Conservation (phyloP, 2,888 invertebrate genomes). For the Nemoura dubitans region DNA sequence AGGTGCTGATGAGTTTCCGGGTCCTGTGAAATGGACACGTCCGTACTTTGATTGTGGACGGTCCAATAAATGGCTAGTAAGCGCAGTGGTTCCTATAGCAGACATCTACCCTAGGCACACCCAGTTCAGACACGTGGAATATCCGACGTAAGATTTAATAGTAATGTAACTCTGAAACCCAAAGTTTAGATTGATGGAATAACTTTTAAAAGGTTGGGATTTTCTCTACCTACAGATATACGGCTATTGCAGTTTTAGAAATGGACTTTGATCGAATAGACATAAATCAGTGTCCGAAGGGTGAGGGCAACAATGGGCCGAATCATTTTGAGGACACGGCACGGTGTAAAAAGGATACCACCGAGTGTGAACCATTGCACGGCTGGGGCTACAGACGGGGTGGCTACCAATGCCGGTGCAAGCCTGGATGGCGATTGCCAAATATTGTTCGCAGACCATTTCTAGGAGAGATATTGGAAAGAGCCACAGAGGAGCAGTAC, state of each 20-base stretch:
- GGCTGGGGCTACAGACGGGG: conserved; percentile 97
- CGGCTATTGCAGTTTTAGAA: conserved; percentile 91
- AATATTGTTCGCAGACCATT: conserved; percentile 88
- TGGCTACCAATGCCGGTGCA: conserved; percentile 93
- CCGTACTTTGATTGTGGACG: conserved; percentile 97
- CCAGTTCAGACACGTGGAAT: conserved; percentile 91
- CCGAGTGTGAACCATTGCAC: conserved; percentile 95
- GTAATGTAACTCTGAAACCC: conserved; percentile 37
- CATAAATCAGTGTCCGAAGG: conserved; percentile 94
- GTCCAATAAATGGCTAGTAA: conserved; percentile 95
- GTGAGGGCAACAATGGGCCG: conserved; percentile 86
- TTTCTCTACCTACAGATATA: conserved; percentile 69
- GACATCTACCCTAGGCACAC: conserved; percentile 96
- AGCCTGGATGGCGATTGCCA: conserved; percentile 88
- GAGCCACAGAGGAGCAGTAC: conserved; percentile 92
- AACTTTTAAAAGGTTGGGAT: neutral
- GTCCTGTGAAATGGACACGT: conserved; percentile 92
- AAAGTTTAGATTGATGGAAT: no score
- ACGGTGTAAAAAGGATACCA: conserved; percentile 88
- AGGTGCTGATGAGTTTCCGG: conserved; percentile 87
- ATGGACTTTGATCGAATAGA: conserved; percentile 97
- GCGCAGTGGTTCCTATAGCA: conserved; percentile 92
- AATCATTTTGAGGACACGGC: conserved; percentile 91
- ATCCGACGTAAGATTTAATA: conserved; percentile 78
- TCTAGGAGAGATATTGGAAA: conserved; percentile 91